These are phyloP conservation scores for Pentalonia nigronervosa DNA, from an alignment of 1,140 invertebrate species.

Conservation along the genomic window DNA sequence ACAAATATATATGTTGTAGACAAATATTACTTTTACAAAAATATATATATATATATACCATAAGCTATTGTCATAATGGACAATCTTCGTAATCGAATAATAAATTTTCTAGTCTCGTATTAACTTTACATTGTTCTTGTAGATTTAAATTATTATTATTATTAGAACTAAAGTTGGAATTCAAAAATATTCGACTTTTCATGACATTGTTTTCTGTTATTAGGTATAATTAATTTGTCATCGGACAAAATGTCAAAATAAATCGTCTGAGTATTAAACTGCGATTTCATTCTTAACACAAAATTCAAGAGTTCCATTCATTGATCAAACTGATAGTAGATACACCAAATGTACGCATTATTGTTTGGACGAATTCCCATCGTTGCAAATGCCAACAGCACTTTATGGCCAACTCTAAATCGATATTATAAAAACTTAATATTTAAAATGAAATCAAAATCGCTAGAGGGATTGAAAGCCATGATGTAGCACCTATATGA, in stretches of 20 bases:
- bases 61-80: neutral
- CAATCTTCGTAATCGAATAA: neutral
- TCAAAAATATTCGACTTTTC: neutral
- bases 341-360: neutral
- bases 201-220: neutral
- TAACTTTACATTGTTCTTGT: neutral
- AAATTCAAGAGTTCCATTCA: neutral
- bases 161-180: neutral
- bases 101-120: neutral
- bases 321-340: neutral
- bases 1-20: neutral
- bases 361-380: neutral
- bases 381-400: slow-evolving; percentile 1
- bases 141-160: neutral
- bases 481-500: slow-evolving; percentile 46
- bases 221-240: neutral
- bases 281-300: neutral
- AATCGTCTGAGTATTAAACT: neutral
- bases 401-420: slow-evolving; percentile 26
- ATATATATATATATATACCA: neutral
- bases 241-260: neutral
- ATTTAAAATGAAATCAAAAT: slow-evolving; percentile 57
- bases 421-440: slow-evolving; percentile 48
- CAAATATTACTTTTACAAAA: neutral
- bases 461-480: slow-evolving; percentile 48